Base-by-base conservation (phyloP, 53 echinoderm and acorn worm genomes). In the Arbacia lixula region DNA sequence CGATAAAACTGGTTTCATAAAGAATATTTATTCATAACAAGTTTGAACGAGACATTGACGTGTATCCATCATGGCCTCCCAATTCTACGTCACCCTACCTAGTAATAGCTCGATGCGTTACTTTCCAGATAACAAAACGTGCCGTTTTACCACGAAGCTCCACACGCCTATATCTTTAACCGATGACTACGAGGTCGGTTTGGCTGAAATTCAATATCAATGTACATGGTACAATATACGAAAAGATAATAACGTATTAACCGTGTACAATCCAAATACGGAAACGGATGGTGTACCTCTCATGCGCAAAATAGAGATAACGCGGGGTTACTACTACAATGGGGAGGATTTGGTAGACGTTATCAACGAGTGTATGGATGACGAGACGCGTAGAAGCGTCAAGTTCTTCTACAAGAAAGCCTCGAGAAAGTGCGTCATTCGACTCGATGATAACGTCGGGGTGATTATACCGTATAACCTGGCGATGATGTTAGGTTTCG, bases 11-110 rank as follows among this genome's bases (percentile, higher is more conserved):
- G 6, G 11, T 5, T 12, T 19, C 58, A 21, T 21, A 5, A 19
- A 8, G 19, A 32, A 6, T 32, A 37, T 19, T 21, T 5, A 5
- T n/a, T 24, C 28, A 28, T 51, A 22, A 11, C 16, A 6, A 3
- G 43, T 3, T 31, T 14, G 2, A 8, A 0, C 12, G 20, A 12
- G 29, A 42, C 31, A 17, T 17, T 17, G 11, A 11, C 19, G 36
- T 11, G 2, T 33, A 36, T 19, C 6, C 61, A 88, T 25, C 36
- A 88, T 88, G 88, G 72, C 69, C 6, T 79, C 80, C 11, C 87
- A 87, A 11, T 93, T 93, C 41, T 93, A 93, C 79, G 73, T 93
- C 36, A 93, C 93, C 10, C 56, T 93, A 50, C 91, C 93, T 3
- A 87, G 88, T 78, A 93, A 93, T 49, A 93, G 91, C 36, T 90